phyloP scores from a whole-genome alignment of 2,797 vertebrate genomes.

The Sebastes trivittatus region DNA sequence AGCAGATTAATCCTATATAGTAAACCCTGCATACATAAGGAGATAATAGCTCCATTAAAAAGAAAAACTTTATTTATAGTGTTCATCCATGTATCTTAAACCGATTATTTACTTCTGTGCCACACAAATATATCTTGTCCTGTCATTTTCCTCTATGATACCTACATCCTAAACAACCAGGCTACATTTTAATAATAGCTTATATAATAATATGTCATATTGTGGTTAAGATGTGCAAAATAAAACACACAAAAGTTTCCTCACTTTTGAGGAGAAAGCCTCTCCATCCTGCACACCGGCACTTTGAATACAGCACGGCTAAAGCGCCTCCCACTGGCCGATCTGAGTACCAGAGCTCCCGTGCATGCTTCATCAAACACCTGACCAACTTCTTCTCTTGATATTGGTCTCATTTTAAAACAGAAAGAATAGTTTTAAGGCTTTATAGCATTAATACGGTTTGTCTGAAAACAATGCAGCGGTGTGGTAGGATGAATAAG shows the following conservation, averaged over 20 bases:
- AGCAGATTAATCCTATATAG: neutral
- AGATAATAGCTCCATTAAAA: neutral
- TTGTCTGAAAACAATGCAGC: neutral
- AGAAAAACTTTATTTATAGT: neutral
- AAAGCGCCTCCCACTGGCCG: constrained; percentile 93
- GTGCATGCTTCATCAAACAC: constrained; percentile 11
- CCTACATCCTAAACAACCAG: neutral
- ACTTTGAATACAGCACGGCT: constrained; percentile 87
- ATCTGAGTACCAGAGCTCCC: constrained; percentile 34
- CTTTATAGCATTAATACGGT: no score
- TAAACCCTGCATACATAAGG: no score
- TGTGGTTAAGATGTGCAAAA: constrained; percentile 33
- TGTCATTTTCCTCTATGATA: neutral
- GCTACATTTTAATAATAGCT: neutral
- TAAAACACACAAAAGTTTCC: constrained; percentile 76
- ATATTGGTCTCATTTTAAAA: neutral
- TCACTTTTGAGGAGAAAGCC: constrained; percentile 61
- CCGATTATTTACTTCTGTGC: neutral
- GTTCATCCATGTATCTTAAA: neutral
- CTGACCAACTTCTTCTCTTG: constrained; percentile 1
- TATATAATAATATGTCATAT: neutral
- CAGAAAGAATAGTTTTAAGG: neutral
- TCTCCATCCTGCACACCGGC: constrained; percentile 44
- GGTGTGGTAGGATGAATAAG: neutral
- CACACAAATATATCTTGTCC: neutral